Evolutionary conservation across 2,797 vertebrate species (phyloP), one percentile per base, ranked within the genome.

Genomic region (Anolis apletophallus): DNA sequence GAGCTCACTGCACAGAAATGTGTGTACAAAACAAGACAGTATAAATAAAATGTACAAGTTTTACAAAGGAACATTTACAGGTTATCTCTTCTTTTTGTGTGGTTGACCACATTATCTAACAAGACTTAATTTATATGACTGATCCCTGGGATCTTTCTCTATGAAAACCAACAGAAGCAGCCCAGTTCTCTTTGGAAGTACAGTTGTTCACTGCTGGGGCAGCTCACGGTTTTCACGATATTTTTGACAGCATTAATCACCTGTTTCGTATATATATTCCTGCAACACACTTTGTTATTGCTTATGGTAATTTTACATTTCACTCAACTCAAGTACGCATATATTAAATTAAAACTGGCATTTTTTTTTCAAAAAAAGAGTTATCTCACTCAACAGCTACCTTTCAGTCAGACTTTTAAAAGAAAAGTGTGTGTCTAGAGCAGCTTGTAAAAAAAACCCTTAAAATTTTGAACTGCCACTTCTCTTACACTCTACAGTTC

Each of bases 31-130:
- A 97, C 96, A 97, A 97, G 96, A 98, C 96, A 97, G 97, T 98
- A 99, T 99, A 99, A 99, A 99, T 99, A 98, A 99, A 98, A 98
- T 99, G 96, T 99, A 99, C 98, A 99, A 98, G 97, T 98, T 99
- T 98, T 99, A 99, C 98, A 99, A 97, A 98, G 97, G 95, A 98
- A 98, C 97, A 98, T 98, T 98, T 98, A 98, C 98, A 99, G 98
- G 89, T 94, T 91, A 93, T 94, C 97, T 81, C 68, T 80, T 52
- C 57, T 81, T 54, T 68, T 55, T 95, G 94, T 96, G 96, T 97
- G 96, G 96, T 93, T 94, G 95, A 93, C 97, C 96, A 97, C 97
- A 94, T 96, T 96, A 96, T 93, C 92, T 96, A 96, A 96, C 95
- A 95, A 97, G 94, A 95, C 93, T 95, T 96, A 96, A 96, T 95